Conservation (phyloP, 2,113 vertebrate species). For the Nothoprocta perdicaria region DNA sequence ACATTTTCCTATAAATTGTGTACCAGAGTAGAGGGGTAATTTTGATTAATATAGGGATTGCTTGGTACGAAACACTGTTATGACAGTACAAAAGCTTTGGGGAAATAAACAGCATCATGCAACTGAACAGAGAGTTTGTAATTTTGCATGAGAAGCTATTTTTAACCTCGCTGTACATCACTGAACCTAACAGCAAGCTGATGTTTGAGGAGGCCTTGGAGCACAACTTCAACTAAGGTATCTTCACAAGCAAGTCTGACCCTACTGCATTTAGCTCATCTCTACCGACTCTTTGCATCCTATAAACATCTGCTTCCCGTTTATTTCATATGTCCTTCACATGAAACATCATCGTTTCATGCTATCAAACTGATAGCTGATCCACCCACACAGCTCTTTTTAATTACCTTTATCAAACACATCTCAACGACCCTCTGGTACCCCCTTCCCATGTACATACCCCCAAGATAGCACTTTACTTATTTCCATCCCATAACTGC, state of each 20-base stretch:
- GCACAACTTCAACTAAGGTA: not conserved
- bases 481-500: accelerated
- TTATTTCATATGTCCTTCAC: not conserved
- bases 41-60: not conserved
- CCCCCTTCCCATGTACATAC: not conserved
- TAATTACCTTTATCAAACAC: not conserved
- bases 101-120: not conserved
- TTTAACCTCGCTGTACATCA: not conserved
- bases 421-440: not conserved
- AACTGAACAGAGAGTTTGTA: accelerated
- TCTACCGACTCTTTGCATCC: not conserved
- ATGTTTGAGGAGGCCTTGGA: not conserved
- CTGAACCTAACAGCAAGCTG: not conserved
- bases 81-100: not conserved
- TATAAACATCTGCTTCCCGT: not conserved
- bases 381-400: not conserved
- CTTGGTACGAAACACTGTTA: accelerated
- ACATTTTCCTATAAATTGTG: accelerated
- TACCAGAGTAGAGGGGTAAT: not conserved
- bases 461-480: not conserved
- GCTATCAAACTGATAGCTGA: not conserved
- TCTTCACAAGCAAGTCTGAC: constrained; percentile 36
- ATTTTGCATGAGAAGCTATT: not conserved
- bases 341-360: not conserved
- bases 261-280: not conserved